phyloP scores from a whole-genome alignment of 2,888 invertebrate species.

The Eulithis prunata region DNA sequence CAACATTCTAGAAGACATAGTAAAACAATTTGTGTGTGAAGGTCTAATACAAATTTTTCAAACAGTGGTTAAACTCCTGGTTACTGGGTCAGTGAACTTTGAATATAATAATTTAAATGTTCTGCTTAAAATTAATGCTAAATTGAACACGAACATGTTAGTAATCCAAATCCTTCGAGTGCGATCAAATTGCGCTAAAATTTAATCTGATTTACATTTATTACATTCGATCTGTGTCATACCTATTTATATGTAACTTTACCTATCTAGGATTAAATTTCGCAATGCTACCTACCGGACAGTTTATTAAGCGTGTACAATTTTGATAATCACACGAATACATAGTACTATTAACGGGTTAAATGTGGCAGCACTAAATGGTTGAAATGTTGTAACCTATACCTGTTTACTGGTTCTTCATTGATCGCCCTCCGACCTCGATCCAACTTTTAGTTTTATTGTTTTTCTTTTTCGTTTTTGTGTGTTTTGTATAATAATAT shows the following conservation, averaged over 20 bases:
- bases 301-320: no score
- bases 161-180: slow-evolving; percentile 27
- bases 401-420: no score
- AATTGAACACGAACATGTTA: slow-evolving; percentile 20
- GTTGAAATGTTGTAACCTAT: no score
- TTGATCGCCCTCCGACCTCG: no score
- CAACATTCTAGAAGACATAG: no score
- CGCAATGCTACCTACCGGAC: not conserved
- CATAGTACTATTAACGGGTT: no score
- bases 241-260: slow-evolving; percentile 6
- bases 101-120: slow-evolving; percentile 15
- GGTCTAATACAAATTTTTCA: not conserved
- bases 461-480: no score
- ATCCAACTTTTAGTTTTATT: no score
- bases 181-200: slow-evolving; percentile 35
- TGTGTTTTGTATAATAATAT: no score
- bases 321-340: no score
- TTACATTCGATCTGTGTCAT: slow-evolving; percentile 42
- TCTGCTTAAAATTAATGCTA: slow-evolving; percentile 17
- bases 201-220: slow-evolving; percentile 43
- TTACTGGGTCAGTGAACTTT: not conserved
- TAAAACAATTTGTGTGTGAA: no score
- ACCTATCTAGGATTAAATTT: slow-evolving; percentile 8
- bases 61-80: not conserved
- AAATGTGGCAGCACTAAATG: no score